These are phyloP conservation scores for Albula goreensis DNA, from an alignment of 2,113 vertebrate species.

Conservation along the genomic window DNA sequence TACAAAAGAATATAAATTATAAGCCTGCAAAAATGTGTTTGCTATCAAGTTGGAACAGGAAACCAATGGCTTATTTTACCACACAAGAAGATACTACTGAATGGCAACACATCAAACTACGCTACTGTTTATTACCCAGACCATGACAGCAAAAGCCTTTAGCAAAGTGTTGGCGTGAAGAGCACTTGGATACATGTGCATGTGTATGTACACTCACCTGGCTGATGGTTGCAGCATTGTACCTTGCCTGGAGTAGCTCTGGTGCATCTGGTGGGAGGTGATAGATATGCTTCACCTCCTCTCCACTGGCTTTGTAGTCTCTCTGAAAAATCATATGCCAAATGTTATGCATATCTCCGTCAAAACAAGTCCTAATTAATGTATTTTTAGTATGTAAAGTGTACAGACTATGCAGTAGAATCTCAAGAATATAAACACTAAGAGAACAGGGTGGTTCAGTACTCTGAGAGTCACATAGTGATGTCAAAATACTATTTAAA, in stretches of 20 bases:
- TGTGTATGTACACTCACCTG: constrained; percentile 68
- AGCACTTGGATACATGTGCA: neutral
- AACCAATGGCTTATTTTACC: neutral
- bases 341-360: neutral
- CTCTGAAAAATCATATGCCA: constrained; percentile 64
- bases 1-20: constrained; percentile 14
- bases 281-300: constrained; percentile 85
- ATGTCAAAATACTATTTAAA: too few species aligned
- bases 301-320: constrained; percentile 86
- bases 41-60: neutral
- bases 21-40: neutral
- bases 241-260: constrained; percentile 84
- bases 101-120: neutral
- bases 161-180: neutral
- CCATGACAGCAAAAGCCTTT: neutral
- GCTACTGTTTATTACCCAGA: neutral
- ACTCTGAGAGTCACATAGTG: too few species aligned
- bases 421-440: too few species aligned
- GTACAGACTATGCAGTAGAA: too few species aligned
- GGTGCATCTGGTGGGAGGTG: constrained; percentile 80
- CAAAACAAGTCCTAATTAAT: neutral
- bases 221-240: constrained; percentile 87
- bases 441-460: too few species aligned
- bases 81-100: neutral
- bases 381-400: neutral